Base-by-base conservation (phyloP, 2,113 vertebrate species). In the Phasianus colchicus region DNA sequence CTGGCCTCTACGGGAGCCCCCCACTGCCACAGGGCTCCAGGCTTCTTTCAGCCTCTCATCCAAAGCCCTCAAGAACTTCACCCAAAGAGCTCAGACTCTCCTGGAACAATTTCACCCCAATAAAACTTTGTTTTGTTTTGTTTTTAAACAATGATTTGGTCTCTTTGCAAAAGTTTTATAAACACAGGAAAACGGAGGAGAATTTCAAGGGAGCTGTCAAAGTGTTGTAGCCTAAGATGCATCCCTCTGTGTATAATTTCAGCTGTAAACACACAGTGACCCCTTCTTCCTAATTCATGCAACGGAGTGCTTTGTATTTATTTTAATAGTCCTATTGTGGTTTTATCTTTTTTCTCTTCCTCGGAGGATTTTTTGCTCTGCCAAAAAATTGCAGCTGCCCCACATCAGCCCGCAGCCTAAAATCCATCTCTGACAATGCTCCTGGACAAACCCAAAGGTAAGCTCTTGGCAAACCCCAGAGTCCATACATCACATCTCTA, bases 391-490 rank as follows among this genome's bases (percentile, higher is more conserved):
- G 83, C 93, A 90, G 93, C 69, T 96, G 92, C 47, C 76, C 80
- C 14, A 0, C 70, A 73, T 92, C 86, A 88, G 69, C 21, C 70
- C 72, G 45, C 71, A 73, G 82, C 63, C 30, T 24, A 29, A 25
- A 18, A 22, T 30, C 29, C 57, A 12, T 5, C 45, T 88, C 47
- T 61, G n/a, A 55, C 70, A 57, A 70, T 1, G 2, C 27, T 64
- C 43, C 34, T 32, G 40, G 5, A 42, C 50, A 58, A 82, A 79
- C 9, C 29, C 34, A 34, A 74, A 61, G 30, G n/a, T 40, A 40
- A 0, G 0, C 5, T 0, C 0, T 18, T 38, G 24, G 60, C 13
- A 52, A 52, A 52, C 34, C 29, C 8, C 75, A 40, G 6, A 16
- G 43, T 22, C 40, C 1, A 0, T 17, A 15, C 64, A 43, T 15